These are phyloP conservation scores for Zaprionus gabonicus DNA, from an alignment of 1,140 invertebrate species.

Conservation along the genomic window DNA sequence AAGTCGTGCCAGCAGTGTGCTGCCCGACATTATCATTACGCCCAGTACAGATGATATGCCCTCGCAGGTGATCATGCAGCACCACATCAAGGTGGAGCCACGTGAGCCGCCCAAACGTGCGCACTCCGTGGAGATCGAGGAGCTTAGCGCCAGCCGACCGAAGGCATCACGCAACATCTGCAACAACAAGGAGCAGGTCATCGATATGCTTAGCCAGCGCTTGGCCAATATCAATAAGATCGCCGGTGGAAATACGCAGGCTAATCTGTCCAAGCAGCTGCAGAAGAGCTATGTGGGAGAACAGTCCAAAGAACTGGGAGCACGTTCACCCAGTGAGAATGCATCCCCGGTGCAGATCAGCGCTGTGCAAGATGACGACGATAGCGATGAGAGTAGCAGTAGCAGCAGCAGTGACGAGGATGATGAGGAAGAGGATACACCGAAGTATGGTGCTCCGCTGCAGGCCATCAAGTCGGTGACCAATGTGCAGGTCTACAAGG, in stretches of 20 bases:
- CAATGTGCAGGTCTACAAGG: slow-evolving; percentile 85
- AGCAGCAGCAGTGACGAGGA: slow-evolving; percentile 60
- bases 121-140: slow-evolving; percentile 77
- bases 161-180: slow-evolving; percentile 59
- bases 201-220: slow-evolving; percentile 70
- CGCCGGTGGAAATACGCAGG: slow-evolving; percentile 63
- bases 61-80: slow-evolving; percentile 75
- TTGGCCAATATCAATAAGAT: slow-evolving; percentile 71
- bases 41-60: slow-evolving; percentile 80
- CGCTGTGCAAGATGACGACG: slow-evolving; percentile 29
- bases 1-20: slow-evolving; percentile 71
- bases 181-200: slow-evolving; percentile 68
- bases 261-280: slow-evolving; percentile 64
- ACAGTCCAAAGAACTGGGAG: slow-evolving; percentile 76
- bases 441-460: slow-evolving; percentile 66
- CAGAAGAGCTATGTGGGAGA: slow-evolving; percentile 79
- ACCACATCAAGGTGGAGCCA: slow-evolving; percentile 74
- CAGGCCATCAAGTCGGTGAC: slow-evolving; percentile 85
- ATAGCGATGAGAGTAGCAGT: slow-evolving; percentile 25
- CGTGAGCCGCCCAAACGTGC: slow-evolving; percentile 61
- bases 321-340: slow-evolving; percentile 74
- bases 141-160: slow-evolving; percentile 44
- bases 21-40: slow-evolving; percentile 80
- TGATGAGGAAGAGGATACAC: slow-evolving; percentile 63
- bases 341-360: slow-evolving; percentile 53